Percentiles rank a stretch among this genome's conserved stretches.
phyloP scores from a whole-genome alignment of 2,888 invertebrate genomes.

The Thelaira solivaga region DNA sequence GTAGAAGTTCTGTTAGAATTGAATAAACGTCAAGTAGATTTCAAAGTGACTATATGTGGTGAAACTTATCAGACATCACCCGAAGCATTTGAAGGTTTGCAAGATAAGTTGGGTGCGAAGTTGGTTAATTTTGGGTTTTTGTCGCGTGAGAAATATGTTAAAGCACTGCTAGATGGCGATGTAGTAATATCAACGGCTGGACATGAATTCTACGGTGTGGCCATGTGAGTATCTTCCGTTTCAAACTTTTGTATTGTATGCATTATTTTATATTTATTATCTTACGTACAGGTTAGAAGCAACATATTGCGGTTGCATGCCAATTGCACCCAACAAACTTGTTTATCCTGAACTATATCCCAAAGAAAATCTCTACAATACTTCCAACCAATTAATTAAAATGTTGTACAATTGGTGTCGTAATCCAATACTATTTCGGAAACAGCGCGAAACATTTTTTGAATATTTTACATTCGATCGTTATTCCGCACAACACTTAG shows the following conservation, averaged over 20 bases:
- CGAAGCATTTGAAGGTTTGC: conserved; percentile 80
- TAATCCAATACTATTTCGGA: conserved; percentile 77
- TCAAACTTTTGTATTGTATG: background rate
- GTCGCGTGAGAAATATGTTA: conserved; percentile 80
- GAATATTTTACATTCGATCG: conserved; percentile 76
- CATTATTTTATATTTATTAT: background rate
- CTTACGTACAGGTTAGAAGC: conserved; percentile 81
- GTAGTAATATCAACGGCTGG: conserved; percentile 85
- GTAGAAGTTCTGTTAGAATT: conserved; percentile 79
- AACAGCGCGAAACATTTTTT: conserved; percentile 73
- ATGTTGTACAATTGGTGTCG: conserved; percentile 79
- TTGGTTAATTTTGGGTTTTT: conserved; percentile 81
- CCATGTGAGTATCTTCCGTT: conserved; percentile 82
- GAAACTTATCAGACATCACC: conserved; percentile 81
- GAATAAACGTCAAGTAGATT: conserved; percentile 78
- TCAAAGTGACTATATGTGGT: conserved; percentile 81
- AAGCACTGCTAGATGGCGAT: conserved; percentile 79
- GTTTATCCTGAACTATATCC: conserved; percentile 87
- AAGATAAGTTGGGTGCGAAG: conserved; percentile 76
- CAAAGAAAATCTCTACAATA: conserved; percentile 80
- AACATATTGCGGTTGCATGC: conserved; percentile 83
- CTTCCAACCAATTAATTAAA: conserved; percentile 79
- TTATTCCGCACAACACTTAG: conserved; percentile 75
- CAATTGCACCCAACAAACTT: conserved; percentile 82
- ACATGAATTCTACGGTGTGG: conserved; percentile 87